A percentile compares a stretch with the other conserved stretches of the same genome.
phyloP scores from a whole-genome alignment of 2,888 invertebrate species.

The Pollenia angustigena region DNA sequence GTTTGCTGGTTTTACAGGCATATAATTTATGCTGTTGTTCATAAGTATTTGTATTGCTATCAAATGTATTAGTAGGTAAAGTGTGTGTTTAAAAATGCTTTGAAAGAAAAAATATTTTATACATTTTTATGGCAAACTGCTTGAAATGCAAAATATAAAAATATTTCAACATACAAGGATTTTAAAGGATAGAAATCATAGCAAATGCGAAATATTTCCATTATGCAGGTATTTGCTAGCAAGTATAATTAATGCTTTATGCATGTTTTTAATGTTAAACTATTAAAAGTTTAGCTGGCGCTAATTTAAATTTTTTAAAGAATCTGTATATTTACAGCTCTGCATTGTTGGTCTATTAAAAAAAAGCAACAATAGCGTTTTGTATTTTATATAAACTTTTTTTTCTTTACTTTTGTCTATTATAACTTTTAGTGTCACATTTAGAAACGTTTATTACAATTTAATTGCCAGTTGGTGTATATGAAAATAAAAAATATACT shows the following conservation, averaged over 20 bases:
- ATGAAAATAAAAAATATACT: slow-evolving; percentile 1
- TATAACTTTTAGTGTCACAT: slow-evolving; percentile 70
- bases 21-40: not conserved
- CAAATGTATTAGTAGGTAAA: not conserved
- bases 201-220: no score
- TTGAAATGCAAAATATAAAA: slow-evolving; percentile 46
- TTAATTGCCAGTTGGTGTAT: slow-evolving; percentile 69
- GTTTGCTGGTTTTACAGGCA: not conserved
- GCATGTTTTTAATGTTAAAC: no score
- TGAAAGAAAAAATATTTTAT: not conserved
- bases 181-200: slow-evolving; percentile 32
- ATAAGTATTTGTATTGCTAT: not conserved
- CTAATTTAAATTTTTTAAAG: not conserved
- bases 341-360: slow-evolving; percentile 27
- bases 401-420: slow-evolving; percentile 24
- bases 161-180: slow-evolving; percentile 3
- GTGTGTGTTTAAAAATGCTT: slow-evolving; percentile 7
- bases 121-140: slow-evolving; percentile 43
- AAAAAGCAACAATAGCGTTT: slow-evolving; percentile 37
- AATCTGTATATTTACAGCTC: not conserved
- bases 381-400: slow-evolving; percentile 11
- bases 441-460: slow-evolving; percentile 68
- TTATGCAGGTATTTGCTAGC: not conserved
- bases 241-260: no score
- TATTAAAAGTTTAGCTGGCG: no score